Percentiles rank a stretch among this genome's conserved stretches.
These are phyloP conservation scores for Laodelphax striatellus DNA, from an alignment of 1,140 invertebrate species.

Conservation along the genomic window DNA sequence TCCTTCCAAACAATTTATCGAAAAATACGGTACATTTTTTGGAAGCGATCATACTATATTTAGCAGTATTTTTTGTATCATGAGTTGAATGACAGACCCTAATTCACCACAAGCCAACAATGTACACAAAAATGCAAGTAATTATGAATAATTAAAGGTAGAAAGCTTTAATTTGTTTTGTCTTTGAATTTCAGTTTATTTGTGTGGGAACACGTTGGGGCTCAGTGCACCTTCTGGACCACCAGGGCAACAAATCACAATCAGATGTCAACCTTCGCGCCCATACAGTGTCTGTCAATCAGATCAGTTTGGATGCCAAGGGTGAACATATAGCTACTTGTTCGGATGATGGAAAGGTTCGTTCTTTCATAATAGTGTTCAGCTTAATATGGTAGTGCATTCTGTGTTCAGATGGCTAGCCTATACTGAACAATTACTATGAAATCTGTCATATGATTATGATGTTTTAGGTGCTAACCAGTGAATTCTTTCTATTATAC, in stretches of 20 bases:
- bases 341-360: slow-evolving; percentile 85
- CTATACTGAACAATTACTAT: too few species aligned
- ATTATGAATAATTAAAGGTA: background rate
- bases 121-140: too few species aligned
- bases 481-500: too few species aligned
- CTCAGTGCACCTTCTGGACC: slow-evolving; percentile 78
- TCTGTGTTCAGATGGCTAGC: too few species aligned
- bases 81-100: too few species aligned
- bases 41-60: too few species aligned
- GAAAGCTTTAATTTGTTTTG: background rate
- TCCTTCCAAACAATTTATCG: too few species aligned
- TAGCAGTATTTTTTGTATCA: too few species aligned
- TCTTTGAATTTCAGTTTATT: slow-evolving; percentile 54
- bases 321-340: slow-evolving; percentile 90
- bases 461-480: too few species aligned
- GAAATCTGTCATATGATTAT: too few species aligned
- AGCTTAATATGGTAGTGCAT: background rate
- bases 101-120: too few species aligned
- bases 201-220: slow-evolving; percentile 88
- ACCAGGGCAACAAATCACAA: slow-evolving; percentile 69
- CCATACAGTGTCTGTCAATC: slow-evolving; percentile 83
- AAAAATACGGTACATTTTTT: too few species aligned
- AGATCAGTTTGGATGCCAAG: slow-evolving; percentile 84
- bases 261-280: slow-evolving; percentile 56
- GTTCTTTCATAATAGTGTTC: background rate